Evolutionary conservation across 2,888 invertebrate species (phyloP).

Genomic region (Drosophila nr. perissopoda): DNA sequence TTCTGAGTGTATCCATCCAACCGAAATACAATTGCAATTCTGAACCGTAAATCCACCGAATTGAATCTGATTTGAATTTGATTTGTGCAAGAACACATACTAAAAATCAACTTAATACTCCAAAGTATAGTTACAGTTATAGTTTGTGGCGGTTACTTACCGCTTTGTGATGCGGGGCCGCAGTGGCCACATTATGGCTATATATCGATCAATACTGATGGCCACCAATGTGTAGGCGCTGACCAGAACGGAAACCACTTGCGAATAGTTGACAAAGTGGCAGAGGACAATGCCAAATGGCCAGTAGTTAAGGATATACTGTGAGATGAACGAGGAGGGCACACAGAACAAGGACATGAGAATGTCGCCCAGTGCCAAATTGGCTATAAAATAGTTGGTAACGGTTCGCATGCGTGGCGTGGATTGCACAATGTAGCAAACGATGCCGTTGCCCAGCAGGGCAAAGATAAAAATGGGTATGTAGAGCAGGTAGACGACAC

Average conservation of each 20-base stretch:
- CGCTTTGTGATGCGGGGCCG: slow-evolving; percentile 92
- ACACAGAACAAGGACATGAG: slow-evolving; percentile 96
- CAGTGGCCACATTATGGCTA: slow-evolving; percentile 95
- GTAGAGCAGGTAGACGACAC: slow-evolving; percentile 89
- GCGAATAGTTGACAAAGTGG: slow-evolving; percentile 92
- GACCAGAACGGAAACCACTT: slow-evolving; percentile 92
- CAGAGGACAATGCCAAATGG: slow-evolving; percentile 94
- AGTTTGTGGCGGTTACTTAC: slow-evolving; percentile 63
- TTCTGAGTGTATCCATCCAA: not conserved
- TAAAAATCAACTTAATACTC: not conserved
- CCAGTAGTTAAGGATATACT: slow-evolving; percentile 93
- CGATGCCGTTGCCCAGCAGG: slow-evolving; percentile 90
- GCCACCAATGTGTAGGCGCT: slow-evolving; percentile 96
- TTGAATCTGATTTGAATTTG: not conserved
- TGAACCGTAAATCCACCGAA: not conserved
- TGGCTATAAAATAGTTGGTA: slow-evolving; percentile 96
- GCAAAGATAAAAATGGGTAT: slow-evolving; percentile 90
- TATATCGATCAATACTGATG: slow-evolving; percentile 95
- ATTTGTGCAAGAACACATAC: not conserved
- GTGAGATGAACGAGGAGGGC: slow-evolving; percentile 94
- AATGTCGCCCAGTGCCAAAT: slow-evolving; percentile 95
- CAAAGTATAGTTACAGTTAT: not conserved
- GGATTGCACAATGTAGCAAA: slow-evolving; percentile 94
- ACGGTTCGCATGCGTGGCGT: slow-evolving; percentile 95
- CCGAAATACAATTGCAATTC: not conserved